A percentile compares a stretch with the other conserved stretches of the same genome.
These are phyloP conservation scores for Bombus soroeensis DNA, from an alignment of 1,140 invertebrate species.

Conservation along the genomic window DNA sequence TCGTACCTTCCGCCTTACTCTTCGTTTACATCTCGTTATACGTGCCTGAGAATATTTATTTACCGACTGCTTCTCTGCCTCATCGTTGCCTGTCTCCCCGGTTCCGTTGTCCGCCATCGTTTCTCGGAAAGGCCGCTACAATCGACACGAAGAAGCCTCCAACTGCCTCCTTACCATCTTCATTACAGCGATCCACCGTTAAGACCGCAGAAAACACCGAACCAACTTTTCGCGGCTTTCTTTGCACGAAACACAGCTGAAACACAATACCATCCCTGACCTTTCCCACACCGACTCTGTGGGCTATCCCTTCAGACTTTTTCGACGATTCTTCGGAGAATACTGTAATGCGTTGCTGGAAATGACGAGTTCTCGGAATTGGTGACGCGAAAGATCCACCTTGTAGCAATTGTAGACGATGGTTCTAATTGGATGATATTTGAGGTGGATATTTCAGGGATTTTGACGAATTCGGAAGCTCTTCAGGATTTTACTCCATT, in stretches of 20 bases:
- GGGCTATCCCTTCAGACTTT: background rate
- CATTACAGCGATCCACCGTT: constrained; percentile 53
- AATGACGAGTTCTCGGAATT: background rate
- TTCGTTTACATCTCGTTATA: constrained; percentile 78
- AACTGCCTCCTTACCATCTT: constrained; percentile 44
- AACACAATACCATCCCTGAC: constrained; percentile 16
- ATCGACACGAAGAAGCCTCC: constrained; percentile 42
- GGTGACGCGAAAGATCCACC: background rate
- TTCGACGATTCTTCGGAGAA: background rate
- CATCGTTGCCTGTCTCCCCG: background rate
- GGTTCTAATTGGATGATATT: background rate
- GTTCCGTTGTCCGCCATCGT: constrained; percentile 31
- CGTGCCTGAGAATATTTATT: constrained; percentile 67
- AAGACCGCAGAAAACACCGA: constrained; percentile 52
- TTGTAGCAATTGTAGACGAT: background rate
- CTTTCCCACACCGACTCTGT: constrained; percentile 23
- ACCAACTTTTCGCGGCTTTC: constrained; percentile 44
- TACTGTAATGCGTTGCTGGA: background rate
- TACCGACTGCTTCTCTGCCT: constrained; percentile 33
- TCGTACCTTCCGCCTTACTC: constrained; percentile 63
- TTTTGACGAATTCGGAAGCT: background rate
- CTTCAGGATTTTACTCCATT: too few relatives aligned
- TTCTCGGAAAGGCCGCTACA: constrained; percentile 63
- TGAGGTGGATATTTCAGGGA: background rate
- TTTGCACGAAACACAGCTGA: constrained; percentile 18